Evolutionary conservation across 2,113 vertebrate genomes (phyloP).

Genomic region (Pipra filicauda): DNA sequence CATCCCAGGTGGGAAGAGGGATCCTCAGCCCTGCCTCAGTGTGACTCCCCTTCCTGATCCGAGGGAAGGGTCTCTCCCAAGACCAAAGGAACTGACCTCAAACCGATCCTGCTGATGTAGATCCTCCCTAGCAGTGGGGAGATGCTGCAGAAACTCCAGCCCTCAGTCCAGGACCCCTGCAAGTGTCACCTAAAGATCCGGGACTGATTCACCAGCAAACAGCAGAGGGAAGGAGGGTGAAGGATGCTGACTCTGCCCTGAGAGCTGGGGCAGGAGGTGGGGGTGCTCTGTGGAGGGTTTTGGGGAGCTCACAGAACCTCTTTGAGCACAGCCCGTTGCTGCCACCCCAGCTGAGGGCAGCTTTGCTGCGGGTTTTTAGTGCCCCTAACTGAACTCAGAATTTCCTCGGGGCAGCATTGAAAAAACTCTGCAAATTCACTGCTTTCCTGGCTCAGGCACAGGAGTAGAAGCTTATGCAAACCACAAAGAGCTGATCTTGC

Average conservation of each 20-base stretch:
- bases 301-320: not conserved
- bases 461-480: not conserved
- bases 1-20: not conserved
- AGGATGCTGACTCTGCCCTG: not conserved
- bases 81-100: not conserved
- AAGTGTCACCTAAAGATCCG: not conserved
- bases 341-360: not conserved
- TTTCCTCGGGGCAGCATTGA: not conserved
- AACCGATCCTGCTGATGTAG: not conserved
- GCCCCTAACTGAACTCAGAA: not conserved
- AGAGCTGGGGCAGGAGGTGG: not conserved
- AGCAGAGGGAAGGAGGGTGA: not conserved
- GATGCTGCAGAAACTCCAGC: not conserved
- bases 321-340: not conserved
- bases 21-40: not conserved
- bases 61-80: not conserved
- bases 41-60: not conserved
- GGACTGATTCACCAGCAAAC: rapidly evolving
- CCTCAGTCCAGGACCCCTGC: rapidly evolving
- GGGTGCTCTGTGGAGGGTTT: not conserved
- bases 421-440: not conserved
- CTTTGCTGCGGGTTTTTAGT: not conserved
- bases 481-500: not conserved
- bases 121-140: not conserved
- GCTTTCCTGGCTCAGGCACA: not conserved